Evolutionary conservation across 2,888 invertebrate species (phyloP), one percentile per base, ranked within the genome.

Genomic region (Colostygia pectinataria): DNA sequence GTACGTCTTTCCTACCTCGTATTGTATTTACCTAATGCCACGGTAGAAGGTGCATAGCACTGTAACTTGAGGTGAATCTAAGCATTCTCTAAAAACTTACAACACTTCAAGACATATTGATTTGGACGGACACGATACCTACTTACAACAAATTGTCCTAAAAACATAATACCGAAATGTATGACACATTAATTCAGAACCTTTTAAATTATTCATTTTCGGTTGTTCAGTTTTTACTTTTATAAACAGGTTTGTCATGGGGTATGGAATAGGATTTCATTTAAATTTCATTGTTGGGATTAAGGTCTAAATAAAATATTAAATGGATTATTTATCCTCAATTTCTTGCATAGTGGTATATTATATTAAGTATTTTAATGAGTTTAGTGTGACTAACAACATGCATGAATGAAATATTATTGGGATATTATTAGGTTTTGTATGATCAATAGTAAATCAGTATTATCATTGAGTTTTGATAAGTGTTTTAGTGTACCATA

Each of bases 1-100:
- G 72, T 71, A 67, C 69, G 80, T 80, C 68, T 64, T 52, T 59
- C 50, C 60, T 58, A 59, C 14, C 28, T 32, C 15, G 63, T 71
- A 57, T 64, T 61, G 66, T 68, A 18, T 4, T 65, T 55, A n/a
- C n/a, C n/a, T n/a, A 60, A 67, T 57, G 61, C 65, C 54, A 63
- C 52, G 20, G 6, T 5, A n/a, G n/a, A n/a, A n/a, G n/a, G n/a
- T n/a, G n/a, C n/a, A n/a, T n/a, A n/a, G n/a, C n/a, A n/a, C n/a
- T n/a, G n/a, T n/a, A n/a, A n/a, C n/a, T n/a, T n/a, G n/a, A n/a
- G n/a, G n/a, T n/a, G n/a, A n/a, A n/a, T n/a, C 68, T 61, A 57
- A 68, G 62, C 61, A 68, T 71, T n/a, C n/a, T n/a, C n/a, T n/a
- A n/a, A n/a, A n/a, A n/a, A n/a, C n/a, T n/a, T n/a, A n/a, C n/a